Conservation (phyloP, 2,797 vertebrate species). For the Chelonia mydas region DNA sequence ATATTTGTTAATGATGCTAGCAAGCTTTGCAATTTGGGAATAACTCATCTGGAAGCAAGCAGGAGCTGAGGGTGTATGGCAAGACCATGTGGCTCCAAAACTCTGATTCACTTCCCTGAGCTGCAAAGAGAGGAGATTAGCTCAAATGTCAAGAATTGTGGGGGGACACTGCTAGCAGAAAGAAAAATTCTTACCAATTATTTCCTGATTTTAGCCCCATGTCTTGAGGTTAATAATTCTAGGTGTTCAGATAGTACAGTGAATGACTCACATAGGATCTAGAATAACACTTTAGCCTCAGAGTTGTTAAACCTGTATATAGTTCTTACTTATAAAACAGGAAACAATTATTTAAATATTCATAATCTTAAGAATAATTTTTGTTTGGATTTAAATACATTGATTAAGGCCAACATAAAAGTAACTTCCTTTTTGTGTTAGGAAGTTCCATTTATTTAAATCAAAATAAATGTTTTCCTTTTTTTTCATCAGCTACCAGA, state of each 20-base stretch:
- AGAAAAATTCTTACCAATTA: too few species aligned
- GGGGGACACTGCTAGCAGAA: neutral
- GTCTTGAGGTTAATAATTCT: neutral
- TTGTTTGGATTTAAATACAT: neutral
- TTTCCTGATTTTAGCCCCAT: neutral
- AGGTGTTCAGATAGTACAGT: neutral
- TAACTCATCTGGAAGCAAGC: neutral
- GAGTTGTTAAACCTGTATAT: neutral
- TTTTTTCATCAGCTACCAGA: constrained; percentile 84
- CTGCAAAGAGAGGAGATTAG: neutral
- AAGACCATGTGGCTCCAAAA: neutral
- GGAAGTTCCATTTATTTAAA: constrained; percentile 5
- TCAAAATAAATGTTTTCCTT: constrained; percentile 10
- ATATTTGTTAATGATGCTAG: neutral
- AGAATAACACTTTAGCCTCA: neutral
- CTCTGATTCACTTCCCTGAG: neutral
- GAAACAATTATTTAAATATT: neutral
- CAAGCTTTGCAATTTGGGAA: neutral
- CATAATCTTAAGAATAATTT: neutral
- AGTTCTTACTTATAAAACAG: constrained; percentile 6
- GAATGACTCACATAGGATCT: neutral
- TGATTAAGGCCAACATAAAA: neutral
- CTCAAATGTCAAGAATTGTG: neutral
- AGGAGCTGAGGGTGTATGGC: neutral
- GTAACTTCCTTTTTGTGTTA: neutral